Base-by-base conservation (phyloP, 2,888 invertebrate genomes). In the Pantelozetes paolii region DNA sequence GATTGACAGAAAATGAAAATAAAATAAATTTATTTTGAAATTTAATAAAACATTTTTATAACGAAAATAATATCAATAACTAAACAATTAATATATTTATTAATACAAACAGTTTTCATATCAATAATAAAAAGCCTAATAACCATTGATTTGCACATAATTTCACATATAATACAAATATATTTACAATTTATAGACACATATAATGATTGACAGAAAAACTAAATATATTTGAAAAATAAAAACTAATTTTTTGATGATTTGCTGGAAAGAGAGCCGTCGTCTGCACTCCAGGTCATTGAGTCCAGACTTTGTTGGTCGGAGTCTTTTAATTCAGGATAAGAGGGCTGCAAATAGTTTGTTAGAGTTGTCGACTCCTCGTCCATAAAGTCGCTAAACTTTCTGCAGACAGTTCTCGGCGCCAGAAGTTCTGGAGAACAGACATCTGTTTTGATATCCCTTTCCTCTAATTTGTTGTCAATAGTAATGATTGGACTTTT, bases 291-390 rank as follows among this genome's bases (percentile, higher is more conserved):
- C 74, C 74, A 74, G 28, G 74, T 48, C 54, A 74, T 5, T 48
- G 74, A 74, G 30, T 74, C 74, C 2, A 71, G 32, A 40, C 54
- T 54, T 45, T 45, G 71, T 36, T 40, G 36, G 28, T 70, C 71
- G n/a, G 62, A 23, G n/a, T 45, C 36, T 26, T 62, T 72, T 11
- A 75, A 71, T 70, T 78, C 78, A 2, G 78, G 78, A 71, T 78
- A 78, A 40, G 76, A 74, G 40, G 75, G 74, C 18, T 78, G 64
- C 11, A 78, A 69, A 28, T 76, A 77, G 28, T 77, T 76, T 2
- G 77, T 78, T 42, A 78, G 75, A n/a, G 76, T 75, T 5, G 75
- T 71, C 9, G 77, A 78, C 30, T 78, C 78, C 42, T 78, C 78
- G 26, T 78, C 78, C 36, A 76, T 48, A 26, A 76, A 75, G n/a